phyloP scores from a whole-genome alignment of 1,140 invertebrate species.

The Heliconius hewitsoni region DNA sequence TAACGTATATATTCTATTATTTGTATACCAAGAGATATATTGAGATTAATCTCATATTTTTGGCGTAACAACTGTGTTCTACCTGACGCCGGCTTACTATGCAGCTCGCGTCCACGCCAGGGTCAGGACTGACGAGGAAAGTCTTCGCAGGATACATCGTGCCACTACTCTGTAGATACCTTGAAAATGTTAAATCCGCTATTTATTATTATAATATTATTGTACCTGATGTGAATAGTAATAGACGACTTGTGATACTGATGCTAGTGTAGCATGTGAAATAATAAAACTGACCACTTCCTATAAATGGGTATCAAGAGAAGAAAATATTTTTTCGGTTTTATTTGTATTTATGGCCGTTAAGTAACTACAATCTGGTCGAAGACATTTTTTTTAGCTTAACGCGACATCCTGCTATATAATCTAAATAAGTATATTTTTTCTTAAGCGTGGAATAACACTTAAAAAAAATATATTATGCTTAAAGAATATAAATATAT shows the following conservation, averaged over 20 bases:
- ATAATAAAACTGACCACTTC: no score
- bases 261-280: background rate
- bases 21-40: background rate
- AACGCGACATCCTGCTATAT: no score
- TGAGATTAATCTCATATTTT: background rate
- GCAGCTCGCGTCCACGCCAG: background rate
- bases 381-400: no score
- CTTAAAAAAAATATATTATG: no score
- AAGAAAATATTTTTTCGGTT: no score
- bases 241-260: background rate
- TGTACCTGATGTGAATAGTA: background rate
- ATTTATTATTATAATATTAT: background rate
- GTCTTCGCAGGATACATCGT: background rate
- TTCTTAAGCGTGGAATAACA: no score
- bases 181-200: background rate
- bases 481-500: no score
- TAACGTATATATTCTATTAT: background rate
- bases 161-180: background rate
- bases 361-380: no score
- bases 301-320: background rate
- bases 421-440: no score
- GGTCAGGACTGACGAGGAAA: background rate
- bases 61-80: background rate
- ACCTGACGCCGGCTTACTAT: background rate
- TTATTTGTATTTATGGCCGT: no score